Base-by-base conservation (phyloP, 2,797 vertebrate genomes). In the Halcyon chelicuti region DNA sequence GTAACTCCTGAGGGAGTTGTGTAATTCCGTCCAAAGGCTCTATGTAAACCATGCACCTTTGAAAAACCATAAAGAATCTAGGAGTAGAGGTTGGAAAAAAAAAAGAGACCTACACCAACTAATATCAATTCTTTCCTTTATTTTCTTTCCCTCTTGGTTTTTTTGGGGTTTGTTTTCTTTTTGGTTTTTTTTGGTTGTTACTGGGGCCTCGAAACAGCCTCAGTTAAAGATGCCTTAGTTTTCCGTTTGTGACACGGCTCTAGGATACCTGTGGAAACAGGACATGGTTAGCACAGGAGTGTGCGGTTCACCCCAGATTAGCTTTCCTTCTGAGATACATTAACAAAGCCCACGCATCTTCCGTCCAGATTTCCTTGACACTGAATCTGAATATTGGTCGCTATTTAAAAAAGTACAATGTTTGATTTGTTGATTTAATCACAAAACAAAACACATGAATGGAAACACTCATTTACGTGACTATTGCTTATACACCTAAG, bases 371-470 rank as follows among this genome's bases (percentile, higher is more conserved):
- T 97, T 96, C 97, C 96, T 98, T 93, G 97, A 96, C 92, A 97
- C 93, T 95, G 96, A 98, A 97, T 97, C 98, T 97, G 98, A 98
- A 96, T 97, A 98, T 96, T 97, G 97, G 98, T 97, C 97, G 98
- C 98, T 98, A 98, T 98, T 98, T 98, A 96, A 97, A 98, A 98
- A 98, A 98, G 98, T 98, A 98, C 98, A 98, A 98, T 97, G 98
- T 98, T 98, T 96, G 98, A 96, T 95, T 94, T 82, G 97, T 90
- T 96, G 92, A 92, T 96, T 97, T 91, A 96, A 96, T 97, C 97
- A 97, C 93, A 97, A 98, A 99, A 98, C 96, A 96, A 97, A 98
- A 98, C 97, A 98, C 98, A 98, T 96, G 97, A 98, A 98, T 98
- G 98, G 98, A 98, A 98, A 98, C 98, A 98, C 98, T 91, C 71